A percentile compares a stretch with the other conserved stretches of the same genome.
Evolutionary conservation across 2,797 vertebrate species (phyloP).

Genomic region (Nyctalus aviator): DNA sequence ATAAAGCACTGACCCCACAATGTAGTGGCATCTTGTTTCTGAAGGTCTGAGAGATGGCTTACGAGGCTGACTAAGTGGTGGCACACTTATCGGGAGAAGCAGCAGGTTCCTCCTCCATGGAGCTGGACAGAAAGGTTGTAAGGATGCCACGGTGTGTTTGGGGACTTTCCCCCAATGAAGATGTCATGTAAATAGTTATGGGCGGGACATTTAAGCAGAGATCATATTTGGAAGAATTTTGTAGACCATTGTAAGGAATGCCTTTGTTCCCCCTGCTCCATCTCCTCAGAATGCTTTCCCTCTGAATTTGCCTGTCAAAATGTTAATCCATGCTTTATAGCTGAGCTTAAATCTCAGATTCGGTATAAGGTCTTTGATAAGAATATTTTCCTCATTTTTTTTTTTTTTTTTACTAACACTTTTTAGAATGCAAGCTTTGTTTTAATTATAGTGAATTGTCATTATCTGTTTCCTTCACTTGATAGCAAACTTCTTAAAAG

Average conservation of each 20-base stretch:
- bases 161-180: not conserved
- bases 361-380: not conserved
- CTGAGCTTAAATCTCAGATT: not conserved
- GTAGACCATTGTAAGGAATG: not conserved
- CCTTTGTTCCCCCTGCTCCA: not conserved
- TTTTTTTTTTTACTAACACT: not conserved
- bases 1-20: not conserved
- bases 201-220: not conserved
- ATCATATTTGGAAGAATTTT: not conserved
- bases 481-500: not conserved
- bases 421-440: not conserved
- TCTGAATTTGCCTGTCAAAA: not conserved
- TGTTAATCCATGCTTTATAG: not conserved
- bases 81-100: not conserved
- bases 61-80: not conserved
- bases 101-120: not conserved
- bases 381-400: not conserved
- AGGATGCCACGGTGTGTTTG: not conserved
- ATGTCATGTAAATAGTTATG: too few species aligned
- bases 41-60: not conserved
- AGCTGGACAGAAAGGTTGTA: not conserved
- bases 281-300: not conserved
- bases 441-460: not conserved
- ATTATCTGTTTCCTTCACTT: not conserved
- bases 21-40: not conserved